Base-by-base conservation (phyloP, 2,888 invertebrate genomes). In the Trichacis sp. region DNA sequence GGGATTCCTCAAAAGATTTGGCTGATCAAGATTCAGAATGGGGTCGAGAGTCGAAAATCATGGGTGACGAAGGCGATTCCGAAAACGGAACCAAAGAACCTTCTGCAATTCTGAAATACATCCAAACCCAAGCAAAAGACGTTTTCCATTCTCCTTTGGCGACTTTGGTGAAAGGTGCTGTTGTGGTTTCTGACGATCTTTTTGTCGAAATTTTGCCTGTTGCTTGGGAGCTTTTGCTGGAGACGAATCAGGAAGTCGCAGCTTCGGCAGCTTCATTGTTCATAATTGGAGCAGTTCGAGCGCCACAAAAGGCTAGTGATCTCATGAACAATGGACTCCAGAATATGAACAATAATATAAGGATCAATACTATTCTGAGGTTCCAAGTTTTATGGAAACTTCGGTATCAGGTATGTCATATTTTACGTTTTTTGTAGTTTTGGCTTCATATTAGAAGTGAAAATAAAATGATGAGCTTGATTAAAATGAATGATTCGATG, bases 371-470 rank as follows among this genome's bases (percentile, higher is more conserved):
- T 1, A 91, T 96, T 66, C 87, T 94, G 60, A 90, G 94, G 64
- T 97, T 96, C 85, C 94, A 97, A 88, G 93, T 95, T 1, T 88
- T 99, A 70, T 99, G 98, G 98, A 95, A 96, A 79, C 91, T 96
- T 72, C 89, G 99, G 1, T 97, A 96, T 82, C 99, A 99, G 88
- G 97, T 68, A n/a, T n/a, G n/a, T n/a, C n/a, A n/a, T n/a, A n/a
- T n/a, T n/a, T n/a, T n/a, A n/a, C n/a, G n/a, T n/a, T n/a, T n/a
- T n/a, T n/a, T n/a, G n/a, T n/a, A n/a, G n/a, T n/a, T n/a, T n/a
- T n/a, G n/a, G n/a, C n/a, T n/a, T n/a, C n/a, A n/a, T n/a, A n/a
- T n/a, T n/a, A n/a, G n/a, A n/a, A n/a, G n/a, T n/a, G n/a, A n/a
- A n/a, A n/a, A n/a, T n/a, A n/a, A n/a, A n/a, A n/a, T n/a, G n/a